Conservation (phyloP, 53 echinoderm and acorn worm genomes). For the Patiria pectinifera region DNA sequence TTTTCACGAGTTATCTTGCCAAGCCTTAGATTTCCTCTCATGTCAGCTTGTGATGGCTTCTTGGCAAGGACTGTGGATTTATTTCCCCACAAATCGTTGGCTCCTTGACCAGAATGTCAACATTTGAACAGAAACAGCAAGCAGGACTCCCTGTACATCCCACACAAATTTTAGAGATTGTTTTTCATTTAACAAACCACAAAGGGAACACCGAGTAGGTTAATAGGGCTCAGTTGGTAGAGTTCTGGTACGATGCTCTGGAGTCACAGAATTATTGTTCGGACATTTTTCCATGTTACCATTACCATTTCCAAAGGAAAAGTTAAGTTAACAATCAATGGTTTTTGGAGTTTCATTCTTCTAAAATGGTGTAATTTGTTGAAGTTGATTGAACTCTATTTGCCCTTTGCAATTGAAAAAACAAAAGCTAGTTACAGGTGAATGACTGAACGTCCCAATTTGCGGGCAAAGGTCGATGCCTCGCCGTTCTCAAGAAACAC, state of each 20-base stretch:
- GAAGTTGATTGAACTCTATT: slow-evolving; percentile 7
- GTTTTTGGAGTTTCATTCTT: too few species aligned
- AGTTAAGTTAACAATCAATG: too few species aligned
- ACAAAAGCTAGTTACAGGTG: background rate
- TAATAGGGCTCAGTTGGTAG: too few species aligned
- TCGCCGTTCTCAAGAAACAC: background rate
- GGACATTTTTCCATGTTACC: too few species aligned
- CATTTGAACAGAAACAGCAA: background rate
- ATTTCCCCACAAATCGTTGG: background rate
- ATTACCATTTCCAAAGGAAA: too few species aligned
- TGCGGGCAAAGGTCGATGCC: slow-evolving; percentile 23
- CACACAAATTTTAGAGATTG: background rate
- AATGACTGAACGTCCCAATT: slow-evolving; percentile 39
- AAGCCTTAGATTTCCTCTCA: too few species aligned
- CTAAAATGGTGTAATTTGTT: background rate
- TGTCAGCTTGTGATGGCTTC: too few species aligned
- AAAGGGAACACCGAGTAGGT: too few species aligned
- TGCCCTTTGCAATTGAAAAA: background rate
- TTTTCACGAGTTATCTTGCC: too few species aligned
- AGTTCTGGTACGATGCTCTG: too few species aligned
- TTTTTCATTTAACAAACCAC: background rate
- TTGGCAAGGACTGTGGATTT: too few species aligned
- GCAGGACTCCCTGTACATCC: background rate
- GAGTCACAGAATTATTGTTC: too few species aligned
- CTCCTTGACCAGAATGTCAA: background rate